Evolutionary conservation across 2,797 vertebrate genomes (phyloP), one percentile per base, ranked within the genome.

Genomic region (Dromococcyx pavoninus): DNA sequence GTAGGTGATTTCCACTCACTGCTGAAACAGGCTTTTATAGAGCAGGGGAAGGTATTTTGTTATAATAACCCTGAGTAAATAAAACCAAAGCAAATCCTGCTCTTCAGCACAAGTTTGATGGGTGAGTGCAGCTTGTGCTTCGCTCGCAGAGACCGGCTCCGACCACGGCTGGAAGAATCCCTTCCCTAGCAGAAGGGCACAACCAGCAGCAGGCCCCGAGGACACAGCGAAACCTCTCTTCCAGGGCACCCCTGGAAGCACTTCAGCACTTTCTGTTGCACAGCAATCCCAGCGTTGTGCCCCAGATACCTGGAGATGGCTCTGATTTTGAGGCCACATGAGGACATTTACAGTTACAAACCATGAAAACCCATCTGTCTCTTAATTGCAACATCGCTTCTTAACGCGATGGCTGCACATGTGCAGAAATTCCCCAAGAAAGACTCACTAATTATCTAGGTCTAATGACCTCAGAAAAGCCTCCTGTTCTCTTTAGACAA

Each of bases 351-450:
- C 70, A 79, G 77, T 44, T 11, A 72, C 77, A 92, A 83, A 77
- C 67, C 70, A 94, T 60, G 90, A 91, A 96, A 92, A 72, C 9
- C 94, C 95, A 95, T 81, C 91, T 89, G 88, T 46, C 80, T 94
- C 66, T 75, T 94, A 85, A 94, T 78, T 89, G 93, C 21, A 37
- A 60, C 10, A 13, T n/a, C 0, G 1, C 67, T 65, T 48, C 80
- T 86, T 82, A 76, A 94, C 96, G 54, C 57, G 74, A 81, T 77
- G 72, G 62, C 65, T 86, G 86, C 78, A 90, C 61, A 75, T 17
- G 50, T 51, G 61, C 54, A 80, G 53, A 60, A 89, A 95, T 89
- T 66, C 84, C 92, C 92, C 39, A 64, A 81, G 93, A 89, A 71
- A 73, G 76, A 5, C 33, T 65, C 57, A 16, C 58, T 92, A 89